Evolutionary conservation across 2,113 vertebrate genomes (phyloP), one percentile per base, ranked within the genome.

Genomic region (Caranx melampygus): DNA sequence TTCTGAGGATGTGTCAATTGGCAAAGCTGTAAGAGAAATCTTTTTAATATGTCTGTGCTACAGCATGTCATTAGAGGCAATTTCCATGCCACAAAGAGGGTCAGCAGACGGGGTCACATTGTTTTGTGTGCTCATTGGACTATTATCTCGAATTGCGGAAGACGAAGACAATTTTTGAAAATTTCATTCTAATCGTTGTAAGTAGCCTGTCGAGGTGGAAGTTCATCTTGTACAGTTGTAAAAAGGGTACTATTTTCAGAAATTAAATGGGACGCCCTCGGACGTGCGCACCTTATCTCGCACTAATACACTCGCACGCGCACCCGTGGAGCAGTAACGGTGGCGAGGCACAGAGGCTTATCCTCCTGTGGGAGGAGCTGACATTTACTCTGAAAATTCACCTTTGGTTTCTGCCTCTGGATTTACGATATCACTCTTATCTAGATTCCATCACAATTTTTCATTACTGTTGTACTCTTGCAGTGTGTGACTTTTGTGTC

Each of bases 361-460:
- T 87, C 85, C 78, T 94, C 81, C 85, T 76, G 88, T 88, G 93
- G 88, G 51, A 88, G 93, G 82, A 91, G 86, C 82, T 91, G 85
- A 90, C 82, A 93, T 94, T 90, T 79, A 71, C 84, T 94, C 86
- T 89, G 57, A 79, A 75, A 92, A 92, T 88, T 94, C 34, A 86
- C 92, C 92, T 90, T 92, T 94, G 78, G 78, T 84, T 86, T 3
- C 90, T 91, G 78, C 80, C 83, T 64, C 79, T 81, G 85, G 84
- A 91, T 95, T 95, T 89, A 90, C 79, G 92, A 88, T 85, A 61
- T 84, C 69, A 47, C 71, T 89, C 78, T 94, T 91, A 93, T 95
- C 92, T 82, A 42, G 70, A 88, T 68, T 90, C 87, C 67, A 71
- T 92, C 64, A 13, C 81, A 47, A 52, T 87, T 75, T 87, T 87